A percentile compares a stretch with the other conserved stretches of the same genome.
Conservation (phyloP, 2,797 vertebrate genomes). For the Simalia tracyae region DNA sequence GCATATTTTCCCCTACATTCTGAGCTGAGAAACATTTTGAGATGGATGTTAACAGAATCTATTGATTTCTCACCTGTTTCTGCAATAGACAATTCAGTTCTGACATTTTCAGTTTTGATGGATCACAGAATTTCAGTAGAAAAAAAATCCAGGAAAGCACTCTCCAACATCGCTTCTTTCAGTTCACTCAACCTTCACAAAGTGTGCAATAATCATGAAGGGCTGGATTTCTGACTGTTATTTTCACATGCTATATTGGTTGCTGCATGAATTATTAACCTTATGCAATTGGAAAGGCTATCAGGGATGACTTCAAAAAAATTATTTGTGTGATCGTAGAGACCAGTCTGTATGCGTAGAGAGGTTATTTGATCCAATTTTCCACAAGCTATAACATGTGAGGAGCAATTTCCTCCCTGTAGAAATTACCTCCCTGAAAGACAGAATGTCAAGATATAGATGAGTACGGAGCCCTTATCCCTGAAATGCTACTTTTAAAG, state of each 20-base stretch:
- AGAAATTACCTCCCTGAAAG: not conserved
- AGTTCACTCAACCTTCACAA: rapidly evolving
- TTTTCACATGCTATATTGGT: not conserved
- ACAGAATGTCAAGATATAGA: not conserved
- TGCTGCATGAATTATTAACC: not conserved
- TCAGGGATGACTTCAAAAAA: not conserved
- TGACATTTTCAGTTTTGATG: not conserved
- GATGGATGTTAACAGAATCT: not conserved
- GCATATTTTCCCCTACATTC: not conserved
- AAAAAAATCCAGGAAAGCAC: not conserved
- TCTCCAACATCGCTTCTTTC: not conserved
- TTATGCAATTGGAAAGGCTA: not conserved
- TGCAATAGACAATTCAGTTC: not conserved
- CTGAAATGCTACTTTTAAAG: not conserved
- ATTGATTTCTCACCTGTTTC: not conserved
- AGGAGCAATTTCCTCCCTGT: not conserved
- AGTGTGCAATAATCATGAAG: rapidly evolving
- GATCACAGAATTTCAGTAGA: not conserved
- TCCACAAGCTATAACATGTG: not conserved
- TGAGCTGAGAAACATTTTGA: not conserved
- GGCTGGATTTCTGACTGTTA: rapidly evolving
- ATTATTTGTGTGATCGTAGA: not conserved
- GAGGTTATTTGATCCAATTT: not conserved
- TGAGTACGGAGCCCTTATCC: not conserved
- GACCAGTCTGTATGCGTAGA: not conserved